Evolutionary conservation across 2,888 invertebrate genomes (phyloP), one percentile per base, ranked within the genome.

Genomic region (Oxytorus armatus): DNA sequence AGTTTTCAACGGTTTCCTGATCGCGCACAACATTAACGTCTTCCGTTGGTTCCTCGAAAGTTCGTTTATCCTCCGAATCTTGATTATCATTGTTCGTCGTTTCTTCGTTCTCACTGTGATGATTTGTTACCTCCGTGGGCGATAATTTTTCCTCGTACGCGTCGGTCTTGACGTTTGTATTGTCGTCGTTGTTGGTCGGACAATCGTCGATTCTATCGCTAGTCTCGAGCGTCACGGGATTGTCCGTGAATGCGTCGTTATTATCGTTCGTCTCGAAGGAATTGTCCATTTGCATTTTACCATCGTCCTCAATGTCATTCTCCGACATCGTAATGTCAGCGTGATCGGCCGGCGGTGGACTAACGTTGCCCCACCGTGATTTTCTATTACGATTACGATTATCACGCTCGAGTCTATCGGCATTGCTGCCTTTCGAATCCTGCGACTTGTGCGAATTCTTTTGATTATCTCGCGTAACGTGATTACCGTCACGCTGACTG

Each of bases 341-440:
- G 7, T 84, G 84, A 55, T 87, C 87, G 2, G 78, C 59, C 0
- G 85, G 85, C 1, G 84, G 83, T 4, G 87, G 87, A 77, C 87
- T 87, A 0, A 81, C 86, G 76, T 85, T 87, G 16, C 84, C 87
- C 87, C 87, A 87, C 25, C 87, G 72, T 0, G 83, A 89, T 70
- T 90, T 90, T 36, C 90, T 84, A 49, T 86, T 90, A 23, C 90
- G 85, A 68, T 90, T 90, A 8, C 89, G 86, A 70, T 82, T 63
- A 3, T 80, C 77, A 3, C 80, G 68, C 21, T 81, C 77, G 8
- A 65, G 42, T 10, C 74, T 63, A 3, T 77, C 77, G 29, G 74
- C 65, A 23, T 57, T 73, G 18, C 36, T 47, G 16, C 68, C 81
- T 18, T 88, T 87, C 7, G 84, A 42, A 23, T 81, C 82, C 7